phyloP scores from a whole-genome alignment of 2,113 vertebrate species.

The Lasiurus cinereus region DNA sequence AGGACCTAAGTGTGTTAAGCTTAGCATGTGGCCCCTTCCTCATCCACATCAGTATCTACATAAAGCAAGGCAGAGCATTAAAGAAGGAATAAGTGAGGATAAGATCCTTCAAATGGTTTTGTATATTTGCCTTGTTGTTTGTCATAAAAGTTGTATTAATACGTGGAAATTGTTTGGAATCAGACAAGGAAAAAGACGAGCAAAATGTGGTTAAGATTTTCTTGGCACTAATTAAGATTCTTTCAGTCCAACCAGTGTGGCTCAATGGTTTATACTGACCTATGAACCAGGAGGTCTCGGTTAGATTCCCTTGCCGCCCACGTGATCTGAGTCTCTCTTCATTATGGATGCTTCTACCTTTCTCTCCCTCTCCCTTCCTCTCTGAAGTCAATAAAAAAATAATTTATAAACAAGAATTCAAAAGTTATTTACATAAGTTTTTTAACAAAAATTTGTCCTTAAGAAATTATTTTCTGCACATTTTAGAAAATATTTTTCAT shows the following conservation, averaged over 20 bases:
- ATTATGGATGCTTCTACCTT: too few relatives aligned
- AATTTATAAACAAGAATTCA: too few relatives aligned
- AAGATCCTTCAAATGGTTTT: neutral
- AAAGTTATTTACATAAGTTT: neutral
- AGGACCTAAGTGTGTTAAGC: neutral
- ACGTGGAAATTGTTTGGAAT: neutral
- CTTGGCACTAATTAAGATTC: neutral
- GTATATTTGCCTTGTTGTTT: neutral
- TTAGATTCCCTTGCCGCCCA: too few relatives aligned
- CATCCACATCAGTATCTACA: neutral
- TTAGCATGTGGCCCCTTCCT: neutral
- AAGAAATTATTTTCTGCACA: neutral
- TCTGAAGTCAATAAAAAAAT: too few relatives aligned
- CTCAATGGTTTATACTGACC: too few relatives aligned
- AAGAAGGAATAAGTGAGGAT: neutral
- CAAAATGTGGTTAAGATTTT: slow-evolving; percentile 15
- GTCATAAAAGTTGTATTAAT: neutral
- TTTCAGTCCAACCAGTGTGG: too few relatives aligned
- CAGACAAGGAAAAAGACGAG: neutral
- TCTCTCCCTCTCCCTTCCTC: too few relatives aligned
- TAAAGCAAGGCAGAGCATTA: neutral
- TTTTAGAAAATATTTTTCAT: slow-evolving; percentile 46
- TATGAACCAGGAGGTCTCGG: too few relatives aligned
- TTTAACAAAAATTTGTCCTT: neutral
- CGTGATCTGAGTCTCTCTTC: too few relatives aligned